Percentiles rank a stretch among this genome's conserved stretches.
Conservation (phyloP, 1,140 invertebrate species). For the Delia radicum region DNA sequence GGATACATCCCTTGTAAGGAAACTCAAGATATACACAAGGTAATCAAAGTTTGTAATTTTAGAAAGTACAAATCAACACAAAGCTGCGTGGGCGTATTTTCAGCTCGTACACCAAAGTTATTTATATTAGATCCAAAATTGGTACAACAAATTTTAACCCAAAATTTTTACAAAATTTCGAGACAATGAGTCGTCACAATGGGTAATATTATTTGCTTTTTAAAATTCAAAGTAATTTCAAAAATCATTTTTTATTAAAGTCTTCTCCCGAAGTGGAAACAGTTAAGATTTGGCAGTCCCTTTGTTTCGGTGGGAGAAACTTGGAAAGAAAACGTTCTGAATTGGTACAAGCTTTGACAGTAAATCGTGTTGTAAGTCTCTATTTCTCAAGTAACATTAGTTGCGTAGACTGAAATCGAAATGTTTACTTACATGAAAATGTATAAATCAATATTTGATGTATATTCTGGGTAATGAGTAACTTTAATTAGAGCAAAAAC, state of each 20-base stretch:
- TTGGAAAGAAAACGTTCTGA: constrained; percentile 59
- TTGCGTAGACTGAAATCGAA: not conserved
- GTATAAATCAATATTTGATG: too few relatives aligned
- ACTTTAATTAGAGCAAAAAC: too few relatives aligned
- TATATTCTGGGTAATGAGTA: too few relatives aligned
- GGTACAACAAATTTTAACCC: constrained; percentile 57
- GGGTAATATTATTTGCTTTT: not conserved
- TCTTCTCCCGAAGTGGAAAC: constrained; percentile 2
- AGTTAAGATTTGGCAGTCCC: constrained; percentile 33
- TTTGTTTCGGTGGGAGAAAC: constrained; percentile 53
- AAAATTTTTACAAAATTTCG: constrained; percentile 58
- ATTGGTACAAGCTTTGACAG: constrained; percentile 60
- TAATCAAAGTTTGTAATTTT: not conserved
- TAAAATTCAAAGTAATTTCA: too few relatives aligned
- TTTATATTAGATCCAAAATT: constrained; percentile 58
- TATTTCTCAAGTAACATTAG: not conserved
- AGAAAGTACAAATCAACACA: constrained; percentile 39
- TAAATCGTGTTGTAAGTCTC: constrained; percentile 45
- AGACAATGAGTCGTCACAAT: constrained; percentile 42
- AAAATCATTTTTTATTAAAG: not conserved
- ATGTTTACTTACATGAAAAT: not conserved
- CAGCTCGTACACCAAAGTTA: constrained; percentile 45
- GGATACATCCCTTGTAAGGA: too few relatives aligned
- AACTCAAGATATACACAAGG: not conserved
- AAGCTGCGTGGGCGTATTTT: constrained; percentile 44